Percentiles rank a stretch among this genome's conserved stretches.
These are phyloP conservation scores for Patella pellucida DNA, from an alignment of 2,888 invertebrate genomes.

Conservation along the genomic window DNA sequence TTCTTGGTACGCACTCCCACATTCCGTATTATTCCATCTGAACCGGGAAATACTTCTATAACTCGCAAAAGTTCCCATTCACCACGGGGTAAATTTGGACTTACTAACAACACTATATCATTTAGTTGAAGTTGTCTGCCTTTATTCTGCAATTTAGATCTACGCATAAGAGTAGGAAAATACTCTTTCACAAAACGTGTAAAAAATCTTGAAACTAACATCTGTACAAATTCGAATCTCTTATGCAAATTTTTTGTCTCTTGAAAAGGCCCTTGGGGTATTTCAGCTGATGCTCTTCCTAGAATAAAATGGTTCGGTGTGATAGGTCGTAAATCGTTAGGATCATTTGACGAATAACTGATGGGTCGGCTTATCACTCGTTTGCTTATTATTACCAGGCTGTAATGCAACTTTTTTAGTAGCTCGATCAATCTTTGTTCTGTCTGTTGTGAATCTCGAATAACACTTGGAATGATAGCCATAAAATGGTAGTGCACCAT, in stretches of 20 bases:
- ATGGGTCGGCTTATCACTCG: constrained; percentile 30
- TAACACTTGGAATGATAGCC: no score
- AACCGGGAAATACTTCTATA: constrained; percentile 20
- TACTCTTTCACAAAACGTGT: constrained; percentile 23
- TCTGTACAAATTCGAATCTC: constrained; percentile 26
- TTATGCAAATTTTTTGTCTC: constrained; percentile 11
- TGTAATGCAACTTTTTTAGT: no score
- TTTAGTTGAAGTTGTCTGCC: constrained; percentile 18
- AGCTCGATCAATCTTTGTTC: no score
- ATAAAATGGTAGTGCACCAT: no score
- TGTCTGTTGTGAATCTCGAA: no score
- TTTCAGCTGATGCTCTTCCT: constrained; percentile 19
- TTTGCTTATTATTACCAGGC: no score
- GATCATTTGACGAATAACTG: constrained; percentile 19
- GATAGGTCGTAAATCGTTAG: constrained; percentile 16
- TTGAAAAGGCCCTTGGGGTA: constrained; percentile 22
- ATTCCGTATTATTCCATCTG: constrained; percentile 16
- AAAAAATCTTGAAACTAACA: constrained; percentile 14
- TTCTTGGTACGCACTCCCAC: constrained; percentile 11
- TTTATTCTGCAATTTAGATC: constrained; percentile 19
- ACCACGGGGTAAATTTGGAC: background rate
- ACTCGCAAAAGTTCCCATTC: constrained; percentile 19
- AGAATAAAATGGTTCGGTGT: constrained; percentile 30
- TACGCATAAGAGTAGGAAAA: constrained; percentile 19
- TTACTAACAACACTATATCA: constrained; percentile 21